Conservation (phyloP, 1,140 invertebrate genomes). For the Diabrotica undecimpunctata region DNA sequence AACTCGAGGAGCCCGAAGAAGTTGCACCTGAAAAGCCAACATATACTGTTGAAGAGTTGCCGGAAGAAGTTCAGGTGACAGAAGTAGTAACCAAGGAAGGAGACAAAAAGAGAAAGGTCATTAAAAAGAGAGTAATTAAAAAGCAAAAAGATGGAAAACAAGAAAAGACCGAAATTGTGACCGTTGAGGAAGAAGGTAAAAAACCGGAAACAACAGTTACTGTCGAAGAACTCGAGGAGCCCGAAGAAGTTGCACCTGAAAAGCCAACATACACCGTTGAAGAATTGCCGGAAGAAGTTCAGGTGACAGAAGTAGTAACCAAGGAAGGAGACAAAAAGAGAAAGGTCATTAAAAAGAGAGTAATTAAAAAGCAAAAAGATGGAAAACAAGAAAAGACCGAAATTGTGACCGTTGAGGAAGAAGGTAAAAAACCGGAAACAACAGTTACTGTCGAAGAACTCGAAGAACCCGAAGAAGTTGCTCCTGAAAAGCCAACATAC, state of each 20-base stretch:
- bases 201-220: slow-evolving; percentile 39
- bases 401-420: slow-evolving; percentile 43
- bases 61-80: slow-evolving; percentile 34
- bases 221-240: slow-evolving; percentile 30
- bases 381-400: slow-evolving; percentile 37
- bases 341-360: slow-evolving; percentile 35
- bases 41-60: slow-evolving; percentile 41
- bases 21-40: slow-evolving; percentile 34
- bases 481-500: slow-evolving; percentile 29
- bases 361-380: slow-evolving; percentile 37
- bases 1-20: slow-evolving; percentile 46
- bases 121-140: slow-evolving; percentile 31
- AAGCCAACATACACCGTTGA: slow-evolving; percentile 42
- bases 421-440: slow-evolving; percentile 40
- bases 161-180: slow-evolving; percentile 49
- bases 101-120: slow-evolving; percentile 26
- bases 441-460: slow-evolving; percentile 46
- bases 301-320: slow-evolving; percentile 36
- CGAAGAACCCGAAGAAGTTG: slow-evolving; percentile 44
- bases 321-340: slow-evolving; percentile 39
- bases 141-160: slow-evolving; percentile 41
- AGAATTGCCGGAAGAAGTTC: slow-evolving; percentile 37
- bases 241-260: too few relatives aligned
- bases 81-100: slow-evolving; percentile 23
- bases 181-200: slow-evolving; percentile 43